Conservation (phyloP, 2,797 vertebrate species). For the Lutjanus argentimaculatus region DNA sequence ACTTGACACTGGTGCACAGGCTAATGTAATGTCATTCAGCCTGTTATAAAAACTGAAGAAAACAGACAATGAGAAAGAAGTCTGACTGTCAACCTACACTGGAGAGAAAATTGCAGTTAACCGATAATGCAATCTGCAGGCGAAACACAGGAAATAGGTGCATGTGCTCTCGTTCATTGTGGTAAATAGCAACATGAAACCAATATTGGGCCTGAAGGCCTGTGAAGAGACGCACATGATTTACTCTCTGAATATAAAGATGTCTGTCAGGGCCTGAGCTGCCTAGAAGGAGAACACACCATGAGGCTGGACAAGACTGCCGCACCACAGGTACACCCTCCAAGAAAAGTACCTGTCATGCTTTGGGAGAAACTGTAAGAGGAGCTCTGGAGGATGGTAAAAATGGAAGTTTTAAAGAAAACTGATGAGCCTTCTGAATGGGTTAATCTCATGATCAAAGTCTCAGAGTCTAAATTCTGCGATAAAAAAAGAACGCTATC, state of each 20-base stretch:
- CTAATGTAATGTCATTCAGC: no score
- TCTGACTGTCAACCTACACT: neutral
- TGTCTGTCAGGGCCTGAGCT: neutral
- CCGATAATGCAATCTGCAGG: neutral
- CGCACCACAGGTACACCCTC: neutral
- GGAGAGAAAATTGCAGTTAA: neutral
- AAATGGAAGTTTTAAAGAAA: neutral
- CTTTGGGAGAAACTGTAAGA: neutral
- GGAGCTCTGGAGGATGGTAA: neutral
- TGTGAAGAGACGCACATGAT: neutral
- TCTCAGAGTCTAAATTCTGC: neutral
- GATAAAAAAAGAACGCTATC: neutral
- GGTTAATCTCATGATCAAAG: neutral
- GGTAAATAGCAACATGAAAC: neutral
- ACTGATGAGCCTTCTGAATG: neutral
- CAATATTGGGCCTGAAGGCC: neutral
- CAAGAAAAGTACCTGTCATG: neutral
- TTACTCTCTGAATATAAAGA: neutral
- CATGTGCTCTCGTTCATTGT: neutral
- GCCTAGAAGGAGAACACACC: neutral
- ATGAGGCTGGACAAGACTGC: neutral
- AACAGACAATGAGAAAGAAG: no score
- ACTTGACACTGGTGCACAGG: no score
- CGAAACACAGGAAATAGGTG: neutral
- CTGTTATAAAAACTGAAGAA: no score